phyloP scores from a whole-genome alignment of 2,888 invertebrate genomes.

The Ellobium chinense region DNA sequence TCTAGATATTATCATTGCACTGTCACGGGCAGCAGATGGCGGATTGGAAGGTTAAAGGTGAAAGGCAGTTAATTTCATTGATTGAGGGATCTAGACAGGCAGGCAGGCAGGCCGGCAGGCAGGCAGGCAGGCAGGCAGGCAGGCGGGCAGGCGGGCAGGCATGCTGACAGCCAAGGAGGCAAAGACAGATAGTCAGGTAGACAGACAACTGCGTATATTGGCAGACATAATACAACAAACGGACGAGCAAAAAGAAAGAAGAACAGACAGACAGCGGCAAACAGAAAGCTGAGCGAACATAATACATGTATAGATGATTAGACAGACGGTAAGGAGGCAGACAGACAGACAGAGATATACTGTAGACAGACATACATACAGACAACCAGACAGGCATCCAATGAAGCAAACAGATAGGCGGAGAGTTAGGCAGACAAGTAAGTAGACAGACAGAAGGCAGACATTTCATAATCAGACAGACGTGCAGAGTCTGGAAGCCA shows the following conservation, averaged over 20 bases:
- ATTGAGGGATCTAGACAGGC: background rate
- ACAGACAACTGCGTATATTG: no score
- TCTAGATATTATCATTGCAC: no score
- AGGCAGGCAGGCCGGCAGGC: background rate
- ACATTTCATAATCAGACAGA: no score
- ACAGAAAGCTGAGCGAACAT: no score
- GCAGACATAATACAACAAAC: no score
- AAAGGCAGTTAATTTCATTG: background rate
- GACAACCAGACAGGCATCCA: background rate
- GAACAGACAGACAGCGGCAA: no score
- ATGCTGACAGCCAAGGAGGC: background rate
- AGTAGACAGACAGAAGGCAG: background rate
- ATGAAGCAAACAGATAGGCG: background rate
- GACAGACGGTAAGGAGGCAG: no score
- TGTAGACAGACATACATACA: background rate
- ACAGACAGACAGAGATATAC: background rate
- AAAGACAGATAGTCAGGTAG: background rate
- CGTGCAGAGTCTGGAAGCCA: no score
- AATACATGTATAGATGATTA: no score
- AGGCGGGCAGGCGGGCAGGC: background rate
- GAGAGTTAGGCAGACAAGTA: background rate
- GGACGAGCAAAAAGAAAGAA: no score
- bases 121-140: background rate
- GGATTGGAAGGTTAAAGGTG: background rate
- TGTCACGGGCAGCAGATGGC: no score